A percentile compares a stretch with the other conserved stretches of the same genome.
Evolutionary conservation across 2,797 vertebrate species (phyloP).

Genomic region (Cyprinodon diabolis): DNA sequence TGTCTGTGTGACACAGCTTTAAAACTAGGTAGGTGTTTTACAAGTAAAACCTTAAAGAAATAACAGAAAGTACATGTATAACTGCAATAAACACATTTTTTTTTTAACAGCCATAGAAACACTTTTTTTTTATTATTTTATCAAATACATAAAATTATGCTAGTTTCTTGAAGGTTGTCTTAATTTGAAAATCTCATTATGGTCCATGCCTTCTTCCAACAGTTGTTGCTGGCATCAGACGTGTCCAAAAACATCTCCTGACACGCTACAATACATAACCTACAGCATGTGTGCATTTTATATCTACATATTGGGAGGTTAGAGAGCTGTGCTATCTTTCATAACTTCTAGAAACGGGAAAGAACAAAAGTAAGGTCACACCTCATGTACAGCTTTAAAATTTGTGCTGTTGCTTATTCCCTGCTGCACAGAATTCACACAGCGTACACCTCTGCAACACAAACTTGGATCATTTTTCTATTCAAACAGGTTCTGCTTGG

Average conservation of each 20-base stretch:
- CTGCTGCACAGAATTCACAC: constrained; percentile 21
- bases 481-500: constrained; percentile 13
- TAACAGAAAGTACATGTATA: background rate
- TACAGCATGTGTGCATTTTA: background rate
- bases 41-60: background rate
- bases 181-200: background rate
- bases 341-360: constrained; percentile 15
- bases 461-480: background rate
- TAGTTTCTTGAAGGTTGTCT: background rate
- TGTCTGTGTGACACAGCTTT: too few relatives aligned
- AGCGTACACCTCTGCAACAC: background rate
- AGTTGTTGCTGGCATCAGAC: background rate
- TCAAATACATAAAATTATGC: background rate
- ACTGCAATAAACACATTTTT: background rate
- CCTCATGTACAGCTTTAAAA: constrained; percentile 1
- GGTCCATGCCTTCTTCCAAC: background rate
- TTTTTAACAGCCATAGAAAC: background rate
- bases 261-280: background rate
- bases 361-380: background rate
- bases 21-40: background rate
- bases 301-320: background rate
- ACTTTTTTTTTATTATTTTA: background rate
- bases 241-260: background rate
- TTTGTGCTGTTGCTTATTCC: constrained; percentile 32
- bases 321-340: background rate